Base-by-base conservation (phyloP, 2,888 invertebrate genomes). In the Rhagonycha fulva region DNA sequence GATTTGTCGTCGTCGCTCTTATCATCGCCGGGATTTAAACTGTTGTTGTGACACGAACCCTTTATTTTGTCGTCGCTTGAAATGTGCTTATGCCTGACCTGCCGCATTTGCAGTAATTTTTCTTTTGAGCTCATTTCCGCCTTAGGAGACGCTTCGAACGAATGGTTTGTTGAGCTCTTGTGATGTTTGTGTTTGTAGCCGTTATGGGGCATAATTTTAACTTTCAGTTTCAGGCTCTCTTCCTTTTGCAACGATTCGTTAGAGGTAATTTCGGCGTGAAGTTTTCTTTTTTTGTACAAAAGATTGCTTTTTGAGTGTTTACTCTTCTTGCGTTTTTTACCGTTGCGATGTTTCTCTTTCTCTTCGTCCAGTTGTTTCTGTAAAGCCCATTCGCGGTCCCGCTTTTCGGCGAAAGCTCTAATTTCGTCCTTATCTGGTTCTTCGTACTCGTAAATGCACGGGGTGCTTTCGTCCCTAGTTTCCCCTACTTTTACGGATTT, bases 311-410 rank as follows among this genome's bases (percentile, higher is more conserved):
- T 90, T 1, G 90, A 90, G 82, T 91, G 91, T 82, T 91, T 91
- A 71, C 83, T 87, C 86, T 91, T 91, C 82, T 91, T 91, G 30
- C 90, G 86, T 82, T 90, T 91, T 82, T 90, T 90, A 76, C 89
- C 90, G 19, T 88, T 81, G 70, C 86, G 85, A 68, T 84, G 84
- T 19, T 82, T 80, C 3, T 82, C 78, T 67, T 84, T 82, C n/a
- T 82, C 84, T 62, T 84, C 85, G 75, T 86, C 86, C 30, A 86
- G 81, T 47, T 86, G 82, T 77, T 87, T 87, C 78, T 87, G 86
- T 71, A 87, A 71, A 10, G 87, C 87, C 88, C 88, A 88, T 77
- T 88, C 88, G 62, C 87, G 80, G 73, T 88, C 88, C 14, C 88
- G 77, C 47, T 85, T 87, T 76, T 88, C 88, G 0, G 88, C 88